These are phyloP conservation scores for Cavia aperea DNA, from an alignment of 2,113 vertebrate genomes.

Conservation along the genomic window DNA sequence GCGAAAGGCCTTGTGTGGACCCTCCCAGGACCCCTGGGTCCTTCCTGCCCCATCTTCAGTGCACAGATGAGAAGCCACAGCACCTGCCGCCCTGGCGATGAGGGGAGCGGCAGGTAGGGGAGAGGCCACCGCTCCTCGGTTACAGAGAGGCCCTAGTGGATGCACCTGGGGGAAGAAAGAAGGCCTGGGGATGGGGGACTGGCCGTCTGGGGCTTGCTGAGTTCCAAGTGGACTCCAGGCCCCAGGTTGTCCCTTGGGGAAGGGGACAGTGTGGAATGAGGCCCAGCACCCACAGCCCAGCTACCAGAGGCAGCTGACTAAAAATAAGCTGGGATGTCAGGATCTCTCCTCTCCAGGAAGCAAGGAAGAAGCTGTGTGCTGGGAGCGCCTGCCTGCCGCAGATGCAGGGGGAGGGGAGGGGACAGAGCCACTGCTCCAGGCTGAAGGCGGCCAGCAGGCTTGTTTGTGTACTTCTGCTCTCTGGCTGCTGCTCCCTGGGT, in stretches of 20 bases:
- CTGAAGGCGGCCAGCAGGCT: background rate
- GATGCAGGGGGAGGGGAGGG: background rate
- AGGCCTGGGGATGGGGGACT: rapidly evolving
- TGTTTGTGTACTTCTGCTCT: conserved; percentile 40
- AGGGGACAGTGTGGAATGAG: background rate
- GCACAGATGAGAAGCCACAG: background rate
- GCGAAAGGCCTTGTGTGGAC: background rate
- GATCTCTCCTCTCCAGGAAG: conserved; percentile 63
- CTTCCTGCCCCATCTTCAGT: background rate
- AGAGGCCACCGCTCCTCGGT: background rate
- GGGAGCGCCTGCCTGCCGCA: background rate
- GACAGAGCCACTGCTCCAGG: background rate
- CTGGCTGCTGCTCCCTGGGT: background rate
- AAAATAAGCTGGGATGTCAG: conserved; percentile 56
- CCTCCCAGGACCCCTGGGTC: background rate
- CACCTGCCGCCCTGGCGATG: background rate
- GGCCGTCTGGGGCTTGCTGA: background rate
- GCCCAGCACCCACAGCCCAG: background rate
- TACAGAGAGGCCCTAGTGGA: background rate
- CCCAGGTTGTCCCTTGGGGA: background rate
- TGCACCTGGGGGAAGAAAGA: background rate
- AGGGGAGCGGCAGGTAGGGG: background rate
- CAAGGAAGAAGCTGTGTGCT: conserved; percentile 20
- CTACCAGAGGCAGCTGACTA: conserved; percentile 3
- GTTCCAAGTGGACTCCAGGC: background rate